These are phyloP conservation scores for Zeuzera pyrina DNA, from an alignment of 2,888 invertebrate genomes.

Conservation along the genomic window DNA sequence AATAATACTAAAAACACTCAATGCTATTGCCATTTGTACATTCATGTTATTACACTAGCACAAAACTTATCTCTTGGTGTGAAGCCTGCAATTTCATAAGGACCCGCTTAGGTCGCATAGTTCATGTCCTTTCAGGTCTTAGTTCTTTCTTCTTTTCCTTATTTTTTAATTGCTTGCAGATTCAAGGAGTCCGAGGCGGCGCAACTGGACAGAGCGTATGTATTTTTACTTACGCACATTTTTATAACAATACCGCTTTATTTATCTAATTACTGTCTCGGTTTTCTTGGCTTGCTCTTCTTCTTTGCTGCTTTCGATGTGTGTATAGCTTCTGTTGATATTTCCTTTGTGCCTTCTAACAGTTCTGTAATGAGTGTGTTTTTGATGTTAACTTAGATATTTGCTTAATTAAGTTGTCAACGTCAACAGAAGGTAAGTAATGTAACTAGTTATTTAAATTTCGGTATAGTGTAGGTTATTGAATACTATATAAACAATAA, in stretches of 20 bases:
- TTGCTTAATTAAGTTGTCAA: not conserved
- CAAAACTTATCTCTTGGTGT: conserved; percentile 35
- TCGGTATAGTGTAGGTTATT: no score
- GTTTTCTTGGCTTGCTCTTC: conserved; percentile 35
- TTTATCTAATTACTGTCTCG: conserved; percentile 35
- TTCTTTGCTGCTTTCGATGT: conserved; percentile 24
- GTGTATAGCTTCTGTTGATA: conserved; percentile 15
- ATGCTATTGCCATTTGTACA: conserved; percentile 41
- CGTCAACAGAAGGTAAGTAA: conserved; percentile 3
- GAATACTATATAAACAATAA: no score
- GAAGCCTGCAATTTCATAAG: conserved; percentile 36
- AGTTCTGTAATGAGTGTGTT: not conserved
- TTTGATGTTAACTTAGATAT: conserved; percentile 1
- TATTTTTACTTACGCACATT: conserved; percentile 68
- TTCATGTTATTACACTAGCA: conserved; percentile 50
- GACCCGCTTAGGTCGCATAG: conserved; percentile 48
- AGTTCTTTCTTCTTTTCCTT: conserved; percentile 65
- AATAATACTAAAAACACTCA: conserved; percentile 16
- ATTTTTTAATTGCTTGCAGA: conserved; percentile 80
- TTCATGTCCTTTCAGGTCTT: conserved; percentile 38
- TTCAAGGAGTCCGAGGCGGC: conserved; percentile 89
- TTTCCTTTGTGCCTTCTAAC: not conserved
- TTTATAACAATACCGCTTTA: conserved; percentile 38
- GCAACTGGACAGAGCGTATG: conserved; percentile 86
- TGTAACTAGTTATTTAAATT: no score